Evolutionary conservation across 2,113 vertebrate genomes (phyloP).

Genomic region (Leptocoma aspasia): DNA sequence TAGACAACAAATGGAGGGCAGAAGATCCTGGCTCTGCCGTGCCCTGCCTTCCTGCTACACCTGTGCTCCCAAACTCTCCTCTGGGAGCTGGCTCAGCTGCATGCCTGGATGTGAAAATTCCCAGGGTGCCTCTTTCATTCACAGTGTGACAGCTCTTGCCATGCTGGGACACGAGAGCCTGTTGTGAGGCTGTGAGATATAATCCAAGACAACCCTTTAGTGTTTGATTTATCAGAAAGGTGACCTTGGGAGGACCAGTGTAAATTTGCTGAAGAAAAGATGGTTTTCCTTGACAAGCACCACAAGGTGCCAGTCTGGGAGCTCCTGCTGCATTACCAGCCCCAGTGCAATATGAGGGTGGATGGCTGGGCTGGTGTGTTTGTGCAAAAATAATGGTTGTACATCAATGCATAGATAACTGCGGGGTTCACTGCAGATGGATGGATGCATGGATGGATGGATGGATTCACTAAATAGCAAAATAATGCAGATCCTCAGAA

Average conservation of each 20-base stretch:
- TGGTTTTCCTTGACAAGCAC: not conserved
- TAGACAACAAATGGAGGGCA: not conserved
- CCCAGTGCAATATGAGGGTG: not conserved
- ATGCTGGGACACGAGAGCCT: not conserved
- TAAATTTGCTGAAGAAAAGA: not conserved
- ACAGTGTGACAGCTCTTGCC: not conserved
- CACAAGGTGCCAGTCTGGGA: not conserved
- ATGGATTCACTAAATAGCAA: not conserved
- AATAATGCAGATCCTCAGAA: slow-evolving; percentile 3
- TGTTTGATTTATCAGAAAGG: slow-evolving; percentile 23
- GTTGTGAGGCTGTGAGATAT: not conserved
- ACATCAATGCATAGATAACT: not conserved
- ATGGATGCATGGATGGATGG: not conserved
- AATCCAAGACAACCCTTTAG: not conserved
- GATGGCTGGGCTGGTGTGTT: not conserved
- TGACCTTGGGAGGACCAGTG: not conserved
- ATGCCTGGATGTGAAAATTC: not conserved
- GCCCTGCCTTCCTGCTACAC: not conserved
- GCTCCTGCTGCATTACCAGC: not conserved
- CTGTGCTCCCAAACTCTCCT: not conserved
- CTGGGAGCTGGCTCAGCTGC: not conserved
- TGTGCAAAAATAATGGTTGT: not conserved
- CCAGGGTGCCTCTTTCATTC: not conserved
- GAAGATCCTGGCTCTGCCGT: not conserved
- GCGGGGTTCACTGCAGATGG: accelerated